These are phyloP conservation scores for Oxyura jamaicensis DNA, from an alignment of 2,113 vertebrate species.

Conservation along the genomic window DNA sequence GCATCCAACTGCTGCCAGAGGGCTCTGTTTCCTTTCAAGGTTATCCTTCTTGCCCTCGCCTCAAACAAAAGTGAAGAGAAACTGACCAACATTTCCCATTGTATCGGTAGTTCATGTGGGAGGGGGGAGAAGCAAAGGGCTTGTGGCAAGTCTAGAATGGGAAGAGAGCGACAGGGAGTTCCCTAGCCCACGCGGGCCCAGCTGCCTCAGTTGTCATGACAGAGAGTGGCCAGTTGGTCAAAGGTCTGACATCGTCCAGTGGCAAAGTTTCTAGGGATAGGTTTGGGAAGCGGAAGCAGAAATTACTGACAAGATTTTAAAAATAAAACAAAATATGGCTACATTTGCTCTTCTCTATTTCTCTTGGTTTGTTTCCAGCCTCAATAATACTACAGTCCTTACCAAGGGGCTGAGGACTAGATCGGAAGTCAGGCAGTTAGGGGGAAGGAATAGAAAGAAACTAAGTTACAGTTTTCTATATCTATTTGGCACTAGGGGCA, in stretches of 20 bases:
- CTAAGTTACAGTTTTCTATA: constrained; percentile 26
- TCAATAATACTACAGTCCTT: neutral
- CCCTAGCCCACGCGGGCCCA: constrained; percentile 66
- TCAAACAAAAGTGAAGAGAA: neutral
- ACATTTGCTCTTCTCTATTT: constrained; percentile 56
- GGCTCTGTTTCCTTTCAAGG: neutral
- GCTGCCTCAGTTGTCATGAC: constrained; percentile 75
- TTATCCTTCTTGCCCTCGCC: constrained; percentile 22
- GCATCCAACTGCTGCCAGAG: constrained; percentile 35
- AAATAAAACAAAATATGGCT: constrained; percentile 41
- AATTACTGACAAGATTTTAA: constrained; percentile 55
- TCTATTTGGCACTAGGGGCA: constrained; percentile 45
- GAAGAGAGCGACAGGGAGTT: constrained; percentile 75
- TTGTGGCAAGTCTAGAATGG: constrained; percentile 70
- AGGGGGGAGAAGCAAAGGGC: constrained; percentile 65
- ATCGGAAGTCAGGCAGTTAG: neutral
- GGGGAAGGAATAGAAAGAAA: constrained; percentile 33
- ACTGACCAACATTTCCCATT: constrained; percentile 81
- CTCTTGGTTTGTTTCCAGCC: constrained; percentile 32
- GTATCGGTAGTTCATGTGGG: constrained; percentile 61
- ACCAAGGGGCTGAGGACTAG: neutral
- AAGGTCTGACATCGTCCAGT: constrained; percentile 77
- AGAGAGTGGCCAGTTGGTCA: constrained; percentile 79
- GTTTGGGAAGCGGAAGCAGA: constrained; percentile 71
- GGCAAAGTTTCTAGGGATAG: constrained; percentile 71